Conservation (phyloP, 2,888 invertebrate species). For the Ctenicera cuprea region DNA sequence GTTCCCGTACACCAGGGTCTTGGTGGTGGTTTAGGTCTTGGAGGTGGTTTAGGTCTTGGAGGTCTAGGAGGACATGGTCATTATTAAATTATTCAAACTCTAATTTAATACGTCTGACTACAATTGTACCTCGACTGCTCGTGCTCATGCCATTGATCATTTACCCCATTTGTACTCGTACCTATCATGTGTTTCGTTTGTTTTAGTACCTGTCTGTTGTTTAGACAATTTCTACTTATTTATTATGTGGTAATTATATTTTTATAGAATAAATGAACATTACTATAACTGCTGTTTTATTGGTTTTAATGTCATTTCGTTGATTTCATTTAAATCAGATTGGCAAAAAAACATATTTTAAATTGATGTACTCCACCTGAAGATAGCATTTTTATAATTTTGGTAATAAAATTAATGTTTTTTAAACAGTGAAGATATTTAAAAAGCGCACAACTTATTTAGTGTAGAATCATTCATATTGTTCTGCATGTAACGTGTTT, state of each 20-base stretch:
- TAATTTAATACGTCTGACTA: background rate
- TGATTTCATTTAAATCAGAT: too few relatives aligned
- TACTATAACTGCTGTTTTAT: too few relatives aligned
- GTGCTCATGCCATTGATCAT: slow-evolving; percentile 19
- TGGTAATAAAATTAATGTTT: too few relatives aligned
- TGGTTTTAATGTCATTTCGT: too few relatives aligned
- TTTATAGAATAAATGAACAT: background rate
- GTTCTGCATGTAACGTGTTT: too few relatives aligned
- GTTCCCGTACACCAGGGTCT: background rate
- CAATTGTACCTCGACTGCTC: slow-evolving; percentile 1
- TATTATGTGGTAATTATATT: slow-evolving; percentile 11
- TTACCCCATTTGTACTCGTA: background rate
- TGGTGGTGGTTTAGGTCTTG: background rate
- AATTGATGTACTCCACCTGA: too few relatives aligned
- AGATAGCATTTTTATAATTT: too few relatives aligned
- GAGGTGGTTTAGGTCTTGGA: background rate
- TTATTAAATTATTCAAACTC: slow-evolving; percentile 3
- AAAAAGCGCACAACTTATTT: too few relatives aligned
- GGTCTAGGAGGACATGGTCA: background rate
- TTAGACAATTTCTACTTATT: background rate
- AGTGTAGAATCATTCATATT: too few relatives aligned
- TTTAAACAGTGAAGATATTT: too few relatives aligned
- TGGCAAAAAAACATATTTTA: too few relatives aligned
- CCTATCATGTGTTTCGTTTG: slow-evolving; percentile 3
- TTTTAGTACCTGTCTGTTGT: slow-evolving; percentile 13